A percentile compares a stretch with the other conserved stretches of the same genome.
Evolutionary conservation across 2,888 invertebrate species (phyloP).

Genomic region (Ophion obscuratus): DNA sequence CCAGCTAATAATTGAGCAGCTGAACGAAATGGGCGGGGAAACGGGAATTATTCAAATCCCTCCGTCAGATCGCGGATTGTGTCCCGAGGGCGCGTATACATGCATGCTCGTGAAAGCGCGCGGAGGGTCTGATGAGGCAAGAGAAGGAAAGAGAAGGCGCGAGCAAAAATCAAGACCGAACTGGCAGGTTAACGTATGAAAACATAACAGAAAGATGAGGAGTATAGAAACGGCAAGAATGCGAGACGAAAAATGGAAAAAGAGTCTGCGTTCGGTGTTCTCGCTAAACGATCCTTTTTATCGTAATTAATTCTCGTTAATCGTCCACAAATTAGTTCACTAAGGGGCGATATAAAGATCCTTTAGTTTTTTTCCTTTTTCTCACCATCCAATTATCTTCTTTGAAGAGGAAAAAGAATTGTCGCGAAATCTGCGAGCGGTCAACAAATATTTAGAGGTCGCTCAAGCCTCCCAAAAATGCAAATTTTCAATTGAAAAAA

Average conservation of each 20-base stretch:
- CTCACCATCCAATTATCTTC: too few species aligned
- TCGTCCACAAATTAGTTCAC: too few species aligned
- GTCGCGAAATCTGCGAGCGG: too few species aligned
- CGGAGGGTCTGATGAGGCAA: slow-evolving; percentile 60
- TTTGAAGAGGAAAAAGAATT: too few species aligned
- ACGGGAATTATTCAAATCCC: slow-evolving; percentile 83
- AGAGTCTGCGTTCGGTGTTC: slow-evolving; percentile 60
- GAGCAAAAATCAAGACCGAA: slow-evolving; percentile 46
- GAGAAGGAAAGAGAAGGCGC: slow-evolving; percentile 44
- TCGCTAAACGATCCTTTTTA: slow-evolving; percentile 30
- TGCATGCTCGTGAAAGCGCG: slow-evolving; percentile 14
- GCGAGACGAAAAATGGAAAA: slow-evolving; percentile 34
- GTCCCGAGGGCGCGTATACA: slow-evolving; percentile 78
- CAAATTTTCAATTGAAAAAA: too few species aligned
- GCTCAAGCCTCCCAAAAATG: too few species aligned
- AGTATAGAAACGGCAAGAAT: slow-evolving; percentile 5
- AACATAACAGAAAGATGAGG: slow-evolving; percentile 45
- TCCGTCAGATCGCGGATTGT: slow-evolving; percentile 81
- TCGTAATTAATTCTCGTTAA: neutral
- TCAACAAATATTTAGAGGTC: too few species aligned
- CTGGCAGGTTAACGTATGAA: slow-evolving; percentile 32
- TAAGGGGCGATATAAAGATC: too few species aligned
- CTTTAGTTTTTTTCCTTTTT: too few species aligned
- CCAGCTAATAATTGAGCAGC: slow-evolving; percentile 83
- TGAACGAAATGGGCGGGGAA: slow-evolving; percentile 81